These are phyloP conservation scores for Amphipoea lucens DNA, from an alignment of 2,888 invertebrate species.

Conservation along the genomic window DNA sequence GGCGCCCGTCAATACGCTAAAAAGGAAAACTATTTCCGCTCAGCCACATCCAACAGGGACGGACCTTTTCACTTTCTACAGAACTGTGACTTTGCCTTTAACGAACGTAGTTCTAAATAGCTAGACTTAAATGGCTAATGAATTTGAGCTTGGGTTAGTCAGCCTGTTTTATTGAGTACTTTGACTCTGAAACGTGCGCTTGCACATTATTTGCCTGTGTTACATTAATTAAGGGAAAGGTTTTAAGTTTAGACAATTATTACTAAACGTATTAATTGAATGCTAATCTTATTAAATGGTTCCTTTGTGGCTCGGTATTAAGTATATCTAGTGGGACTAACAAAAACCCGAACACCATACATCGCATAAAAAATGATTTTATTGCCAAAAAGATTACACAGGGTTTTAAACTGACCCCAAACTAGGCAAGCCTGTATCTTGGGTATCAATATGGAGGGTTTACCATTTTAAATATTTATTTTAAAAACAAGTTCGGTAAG, in stretches of 20 bases:
- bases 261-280: background rate
- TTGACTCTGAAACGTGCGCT: slow-evolving; percentile 13
- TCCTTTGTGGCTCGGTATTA: background rate
- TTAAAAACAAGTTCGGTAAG: background rate
- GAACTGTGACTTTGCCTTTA: slow-evolving; percentile 35
- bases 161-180: slow-evolving; percentile 29
- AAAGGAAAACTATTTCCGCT: slow-evolving; percentile 66
- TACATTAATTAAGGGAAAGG: slow-evolving; percentile 1
- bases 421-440: background rate
- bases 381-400: background rate
- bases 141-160: slow-evolving; percentile 21
- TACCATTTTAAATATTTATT: background rate
- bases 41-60: slow-evolving; percentile 36
- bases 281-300: background rate
- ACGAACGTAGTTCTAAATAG: slow-evolving; percentile 8
- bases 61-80: slow-evolving; percentile 64
- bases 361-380: background rate
- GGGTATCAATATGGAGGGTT: background rate
- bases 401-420: background rate
- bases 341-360: background rate
- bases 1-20: slow-evolving; percentile 54
- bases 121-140: slow-evolving; percentile 35
- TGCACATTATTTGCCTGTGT: slow-evolving; percentile 1
- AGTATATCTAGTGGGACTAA: background rate
- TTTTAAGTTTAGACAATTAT: background rate